phyloP scores from a whole-genome alignment of 2,888 invertebrate species.

The Aspidiotus destructor region DNA sequence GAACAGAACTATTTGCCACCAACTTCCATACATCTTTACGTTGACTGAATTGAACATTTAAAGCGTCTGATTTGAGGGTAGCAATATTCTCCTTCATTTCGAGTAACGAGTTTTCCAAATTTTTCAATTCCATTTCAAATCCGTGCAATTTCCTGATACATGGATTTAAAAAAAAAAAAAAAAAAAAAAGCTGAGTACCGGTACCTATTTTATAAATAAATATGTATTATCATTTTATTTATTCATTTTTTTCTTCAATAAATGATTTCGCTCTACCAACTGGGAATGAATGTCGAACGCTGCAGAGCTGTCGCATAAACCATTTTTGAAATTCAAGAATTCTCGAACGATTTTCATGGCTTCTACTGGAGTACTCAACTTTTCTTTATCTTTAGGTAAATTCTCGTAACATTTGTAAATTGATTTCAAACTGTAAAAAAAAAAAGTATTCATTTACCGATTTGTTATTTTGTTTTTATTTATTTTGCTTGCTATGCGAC shows the following conservation, averaged over 20 bases:
- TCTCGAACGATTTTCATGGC: constrained; percentile 14
- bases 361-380: constrained; percentile 16
- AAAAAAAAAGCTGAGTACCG: no score
- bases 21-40: constrained; percentile 21
- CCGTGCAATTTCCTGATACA: background rate
- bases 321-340: constrained; percentile 5
- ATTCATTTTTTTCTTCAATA: no score
- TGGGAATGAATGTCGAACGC: constrained; percentile 8
- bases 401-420: constrained; percentile 11
- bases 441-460: no score
- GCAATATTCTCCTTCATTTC: constrained; percentile 1
- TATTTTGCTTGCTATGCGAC: no score
- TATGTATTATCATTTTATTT: no score
- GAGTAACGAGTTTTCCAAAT: background rate
- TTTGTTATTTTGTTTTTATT: no score
- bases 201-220: no score
- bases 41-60: constrained; percentile 15
- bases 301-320: background rate
- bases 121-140: constrained; percentile 13
- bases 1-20: background rate
- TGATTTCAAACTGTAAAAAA: constrained; percentile 13
- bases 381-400: constrained; percentile 14
- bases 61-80: constrained; percentile 6
- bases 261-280: background rate
- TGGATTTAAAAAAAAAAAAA: background rate